Conservation (phyloP, 1,140 invertebrate genomes). For the Meloidogyne floridensis region DNA sequence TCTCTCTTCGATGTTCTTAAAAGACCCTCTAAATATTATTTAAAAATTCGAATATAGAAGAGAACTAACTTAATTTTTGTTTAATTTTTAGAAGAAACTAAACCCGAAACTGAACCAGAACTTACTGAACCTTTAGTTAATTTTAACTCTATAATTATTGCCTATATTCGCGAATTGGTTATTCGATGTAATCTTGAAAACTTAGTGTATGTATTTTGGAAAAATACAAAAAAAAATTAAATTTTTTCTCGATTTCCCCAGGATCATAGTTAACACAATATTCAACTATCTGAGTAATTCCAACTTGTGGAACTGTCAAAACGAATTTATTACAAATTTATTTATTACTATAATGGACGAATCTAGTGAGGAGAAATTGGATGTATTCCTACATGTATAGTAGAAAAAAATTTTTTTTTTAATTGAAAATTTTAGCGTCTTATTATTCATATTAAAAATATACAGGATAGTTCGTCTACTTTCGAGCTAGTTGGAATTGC, state of each 20-base stretch:
- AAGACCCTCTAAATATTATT: too few relatives aligned
- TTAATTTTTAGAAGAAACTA: background rate
- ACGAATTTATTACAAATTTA: conserved; percentile 22
- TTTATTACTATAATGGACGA: conserved; percentile 23
- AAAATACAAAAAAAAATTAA: background rate
- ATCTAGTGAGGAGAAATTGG: conserved; percentile 8
- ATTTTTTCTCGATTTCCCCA: background rate
- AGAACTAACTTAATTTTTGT: too few relatives aligned
- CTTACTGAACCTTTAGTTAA: background rate
- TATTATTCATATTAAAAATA: conserved; percentile 8
- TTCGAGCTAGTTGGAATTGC: conserved; percentile 19
- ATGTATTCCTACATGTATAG: conserved; percentile 19
- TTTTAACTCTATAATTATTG: background rate
- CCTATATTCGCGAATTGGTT: background rate
- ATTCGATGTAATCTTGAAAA: background rate
- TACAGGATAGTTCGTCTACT: conserved; percentile 12
- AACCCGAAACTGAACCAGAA: background rate
- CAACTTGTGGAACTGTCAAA: conserved; percentile 14
- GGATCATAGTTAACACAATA: conserved; percentile 9
- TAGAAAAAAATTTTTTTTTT: too few relatives aligned
- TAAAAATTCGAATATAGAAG: too few relatives aligned
- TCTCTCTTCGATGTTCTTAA: too few relatives aligned
- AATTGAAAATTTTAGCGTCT: background rate
- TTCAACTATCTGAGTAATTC: conserved; percentile 18
- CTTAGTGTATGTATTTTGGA: background rate